Conservation (phyloP, 2,797 vertebrate genomes). For the Emydoidea blandingii region DNA sequence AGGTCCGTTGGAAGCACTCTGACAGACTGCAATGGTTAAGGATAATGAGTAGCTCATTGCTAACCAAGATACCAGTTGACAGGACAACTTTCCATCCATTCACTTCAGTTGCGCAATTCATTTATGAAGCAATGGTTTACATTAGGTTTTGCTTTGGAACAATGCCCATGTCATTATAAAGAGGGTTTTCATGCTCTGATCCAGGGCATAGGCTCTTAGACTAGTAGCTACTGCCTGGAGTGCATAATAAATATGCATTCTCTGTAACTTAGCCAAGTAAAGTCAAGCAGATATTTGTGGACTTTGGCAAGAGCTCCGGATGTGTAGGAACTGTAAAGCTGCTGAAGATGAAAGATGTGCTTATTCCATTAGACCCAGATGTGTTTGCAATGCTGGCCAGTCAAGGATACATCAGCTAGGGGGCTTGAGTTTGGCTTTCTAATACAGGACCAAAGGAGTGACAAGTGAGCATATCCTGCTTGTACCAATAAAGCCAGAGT, state of each 20-base stretch:
- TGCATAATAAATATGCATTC: background rate
- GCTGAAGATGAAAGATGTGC: background rate
- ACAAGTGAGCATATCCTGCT: background rate
- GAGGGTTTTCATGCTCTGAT: background rate
- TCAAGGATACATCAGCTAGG: background rate
- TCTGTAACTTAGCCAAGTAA: background rate
- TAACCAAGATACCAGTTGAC: constrained; percentile 1
- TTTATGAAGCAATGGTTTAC: background rate
- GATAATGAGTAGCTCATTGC: background rate
- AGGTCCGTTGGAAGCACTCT: background rate
- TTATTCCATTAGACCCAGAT: background rate
- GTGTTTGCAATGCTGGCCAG: background rate
- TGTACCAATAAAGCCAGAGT: background rate
- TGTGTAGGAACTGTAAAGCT: background rate
- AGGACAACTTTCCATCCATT: background rate
- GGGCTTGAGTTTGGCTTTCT: background rate
- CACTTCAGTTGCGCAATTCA: background rate
- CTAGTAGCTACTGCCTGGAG: background rate
- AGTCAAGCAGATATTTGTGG: background rate
- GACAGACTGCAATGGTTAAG: background rate
- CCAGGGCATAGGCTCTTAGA: background rate
- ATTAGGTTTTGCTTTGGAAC: background rate
- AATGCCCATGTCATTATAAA: constrained; percentile 7
- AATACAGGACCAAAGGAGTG: background rate
- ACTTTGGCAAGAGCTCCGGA: background rate